A percentile compares a stretch with the other conserved stretches of the same genome.
Conservation (phyloP, 2,888 invertebrate species). For the Leucophenga montana region DNA sequence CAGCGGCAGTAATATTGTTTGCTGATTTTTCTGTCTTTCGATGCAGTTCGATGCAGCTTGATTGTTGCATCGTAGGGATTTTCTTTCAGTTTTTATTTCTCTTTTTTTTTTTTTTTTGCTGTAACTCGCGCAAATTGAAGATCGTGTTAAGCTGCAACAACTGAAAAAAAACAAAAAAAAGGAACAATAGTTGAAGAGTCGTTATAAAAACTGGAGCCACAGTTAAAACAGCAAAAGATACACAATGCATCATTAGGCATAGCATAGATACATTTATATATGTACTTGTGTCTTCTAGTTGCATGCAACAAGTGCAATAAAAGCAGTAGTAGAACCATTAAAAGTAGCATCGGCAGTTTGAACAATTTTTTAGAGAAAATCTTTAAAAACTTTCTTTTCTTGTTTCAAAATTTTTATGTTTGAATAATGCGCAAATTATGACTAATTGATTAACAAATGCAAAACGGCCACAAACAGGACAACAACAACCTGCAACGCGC, state of each 20-base stretch:
- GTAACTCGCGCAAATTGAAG: constrained; percentile 59
- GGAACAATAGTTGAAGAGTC: constrained; percentile 15
- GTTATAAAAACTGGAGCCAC: constrained; percentile 17
- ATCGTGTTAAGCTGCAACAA: constrained; percentile 62
- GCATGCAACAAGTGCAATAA: constrained; percentile 60
- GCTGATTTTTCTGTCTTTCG: constrained; percentile 30
- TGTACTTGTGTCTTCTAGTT: too few species aligned
- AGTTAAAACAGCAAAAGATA: constrained; percentile 37
- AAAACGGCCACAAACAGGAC: constrained; percentile 35
- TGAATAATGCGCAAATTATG: constrained; percentile 56
- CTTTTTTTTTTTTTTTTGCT: too few species aligned
- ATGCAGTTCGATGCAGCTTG: constrained; percentile 26
- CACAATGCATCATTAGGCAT: constrained; percentile 65
- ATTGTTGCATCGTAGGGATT: constrained; percentile 24
- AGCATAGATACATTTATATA: constrained; percentile 1
- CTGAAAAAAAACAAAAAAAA: constrained; percentile 31
- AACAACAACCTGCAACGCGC: constrained; percentile 18
- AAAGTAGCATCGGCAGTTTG: too few species aligned
- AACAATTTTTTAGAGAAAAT: too few species aligned
- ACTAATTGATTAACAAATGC: constrained; percentile 66
- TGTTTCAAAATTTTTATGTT: too few species aligned
- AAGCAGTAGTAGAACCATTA: too few species aligned
- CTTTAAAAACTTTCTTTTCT: too few species aligned
- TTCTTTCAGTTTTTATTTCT: constrained; percentile 35
- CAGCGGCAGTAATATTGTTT: constrained; percentile 22